Conservation (phyloP, 2,888 invertebrate species). For the Dicyrtoma fusca region DNA sequence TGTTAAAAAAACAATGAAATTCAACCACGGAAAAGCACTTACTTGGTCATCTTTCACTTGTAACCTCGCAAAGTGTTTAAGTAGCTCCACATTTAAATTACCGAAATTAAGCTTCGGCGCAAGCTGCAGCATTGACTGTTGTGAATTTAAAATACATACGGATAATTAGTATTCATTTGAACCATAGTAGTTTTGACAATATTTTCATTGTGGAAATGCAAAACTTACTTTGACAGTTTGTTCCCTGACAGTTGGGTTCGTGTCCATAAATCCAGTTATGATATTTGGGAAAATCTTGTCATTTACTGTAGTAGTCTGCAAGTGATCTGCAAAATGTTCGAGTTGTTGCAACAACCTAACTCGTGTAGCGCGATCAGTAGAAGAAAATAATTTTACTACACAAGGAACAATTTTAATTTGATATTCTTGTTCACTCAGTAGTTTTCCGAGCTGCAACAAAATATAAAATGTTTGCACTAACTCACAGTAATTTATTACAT, state of each 20-base stretch:
- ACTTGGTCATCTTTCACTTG: slow-evolving; percentile 96
- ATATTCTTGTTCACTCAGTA: slow-evolving; percentile 88
- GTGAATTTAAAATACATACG: no score
- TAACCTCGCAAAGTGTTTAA: slow-evolving; percentile 92
- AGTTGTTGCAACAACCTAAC: slow-evolving; percentile 91
- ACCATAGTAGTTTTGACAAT: no score
- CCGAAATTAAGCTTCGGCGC: slow-evolving; percentile 97
- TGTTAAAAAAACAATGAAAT: no score
- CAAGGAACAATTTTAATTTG: slow-evolving; percentile 96
- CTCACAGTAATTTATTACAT: no score
- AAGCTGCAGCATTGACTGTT: slow-evolving; percentile 85
- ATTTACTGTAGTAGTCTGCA: slow-evolving; percentile 72
- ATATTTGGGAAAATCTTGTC: slow-evolving; percentile 94
- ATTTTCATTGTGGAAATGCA: background rate
- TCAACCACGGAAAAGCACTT: no score
- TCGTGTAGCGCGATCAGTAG: slow-evolving; percentile 93
- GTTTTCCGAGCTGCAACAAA: slow-evolving; percentile 77
- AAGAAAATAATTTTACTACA: slow-evolving; percentile 93
- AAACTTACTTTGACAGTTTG: slow-evolving; percentile 84
- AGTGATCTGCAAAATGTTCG: slow-evolving; percentile 75
- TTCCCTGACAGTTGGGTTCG: slow-evolving; percentile 94
- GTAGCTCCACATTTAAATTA: slow-evolving; percentile 93
- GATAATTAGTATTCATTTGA: no score
- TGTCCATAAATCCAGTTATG: slow-evolving; percentile 93
- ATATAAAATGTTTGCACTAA: slow-evolving; percentile 1